Conservation (phyloP, 2,113 vertebrate species). For the Petroica traversi region DNA sequence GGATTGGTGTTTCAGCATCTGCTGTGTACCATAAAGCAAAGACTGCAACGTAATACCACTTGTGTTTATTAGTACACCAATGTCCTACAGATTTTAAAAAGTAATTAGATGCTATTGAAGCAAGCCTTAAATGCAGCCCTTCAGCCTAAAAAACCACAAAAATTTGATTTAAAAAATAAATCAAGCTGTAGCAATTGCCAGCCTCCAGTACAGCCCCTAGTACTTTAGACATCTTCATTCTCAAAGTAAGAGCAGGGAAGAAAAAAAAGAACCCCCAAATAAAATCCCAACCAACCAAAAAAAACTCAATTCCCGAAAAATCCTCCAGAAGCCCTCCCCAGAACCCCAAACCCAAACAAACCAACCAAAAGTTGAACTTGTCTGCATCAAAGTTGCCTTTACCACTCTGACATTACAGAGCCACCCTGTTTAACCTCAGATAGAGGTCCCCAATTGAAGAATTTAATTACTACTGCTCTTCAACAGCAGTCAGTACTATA, state of each 20-base stretch:
- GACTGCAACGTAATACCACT: slow-evolving; percentile 59
- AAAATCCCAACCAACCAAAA: neutral
- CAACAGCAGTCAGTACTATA: slow-evolving; percentile 36
- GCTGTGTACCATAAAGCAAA: slow-evolving; percentile 74
- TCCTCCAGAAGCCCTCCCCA: neutral
- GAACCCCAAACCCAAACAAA: neutral
- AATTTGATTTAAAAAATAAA: slow-evolving; percentile 63
- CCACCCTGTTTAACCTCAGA: slow-evolving; percentile 14
- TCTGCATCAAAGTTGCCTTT: slow-evolving; percentile 33
- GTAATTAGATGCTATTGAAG: slow-evolving; percentile 64
- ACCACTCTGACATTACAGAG: slow-evolving; percentile 19
- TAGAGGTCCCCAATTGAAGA: neutral
- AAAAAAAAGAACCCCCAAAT: neutral
- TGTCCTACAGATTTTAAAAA: slow-evolving; percentile 58
- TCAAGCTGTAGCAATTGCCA: slow-evolving; percentile 45
- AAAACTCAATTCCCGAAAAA: neutral
- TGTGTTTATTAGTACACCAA: slow-evolving; percentile 63
- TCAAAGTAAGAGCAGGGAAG: slow-evolving; percentile 4
- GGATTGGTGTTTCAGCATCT: slow-evolving; percentile 77
- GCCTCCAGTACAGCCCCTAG: slow-evolving; percentile 13
- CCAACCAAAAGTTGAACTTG: neutral
- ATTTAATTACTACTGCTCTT: slow-evolving; percentile 6
- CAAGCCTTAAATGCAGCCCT: slow-evolving; percentile 66
- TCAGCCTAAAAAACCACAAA: slow-evolving; percentile 45
- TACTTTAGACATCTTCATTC: slow-evolving; percentile 39